phyloP scores from a whole-genome alignment of 1,140 invertebrate genomes.

The Meteorus sp. region DNA sequence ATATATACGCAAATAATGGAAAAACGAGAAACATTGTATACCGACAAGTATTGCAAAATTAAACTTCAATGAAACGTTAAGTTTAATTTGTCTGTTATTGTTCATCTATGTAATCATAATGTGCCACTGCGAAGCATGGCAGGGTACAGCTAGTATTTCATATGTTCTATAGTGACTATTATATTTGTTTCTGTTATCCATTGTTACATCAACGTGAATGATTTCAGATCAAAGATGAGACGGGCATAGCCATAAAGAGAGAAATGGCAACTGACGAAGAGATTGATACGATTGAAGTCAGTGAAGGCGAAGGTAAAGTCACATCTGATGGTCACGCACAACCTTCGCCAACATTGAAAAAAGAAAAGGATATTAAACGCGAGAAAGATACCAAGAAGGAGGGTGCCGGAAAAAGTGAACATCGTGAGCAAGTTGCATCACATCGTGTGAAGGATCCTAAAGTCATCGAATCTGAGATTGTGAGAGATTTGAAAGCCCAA shows the following conservation, averaged over 20 bases:
- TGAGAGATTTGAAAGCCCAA: constrained; percentile 88
- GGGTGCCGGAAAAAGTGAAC: constrained; percentile 56
- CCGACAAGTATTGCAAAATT: too few species aligned
- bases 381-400: constrained; percentile 69
- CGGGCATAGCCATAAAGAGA: constrained; percentile 52
- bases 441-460: constrained; percentile 65
- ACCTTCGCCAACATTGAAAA: constrained; percentile 62
- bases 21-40: too few species aligned
- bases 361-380: constrained; percentile 64
- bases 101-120: too few species aligned
- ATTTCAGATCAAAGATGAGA: constrained; percentile 54
- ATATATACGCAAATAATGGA: too few species aligned
- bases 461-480: constrained; percentile 64
- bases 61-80: too few species aligned
- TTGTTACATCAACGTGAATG: too few species aligned
- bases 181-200: too few species aligned
- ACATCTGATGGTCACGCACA: constrained; percentile 46
- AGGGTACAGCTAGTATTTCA: too few species aligned
- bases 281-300: constrained; percentile 51
- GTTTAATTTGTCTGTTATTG: too few species aligned
- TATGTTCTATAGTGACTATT: too few species aligned
- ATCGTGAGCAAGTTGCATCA: constrained; percentile 55
- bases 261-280: constrained; percentile 57
- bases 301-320: constrained; percentile 52
- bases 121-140: too few species aligned